Conservation (phyloP, 1,140 invertebrate genomes). For the Heliconius hewitsoni region DNA sequence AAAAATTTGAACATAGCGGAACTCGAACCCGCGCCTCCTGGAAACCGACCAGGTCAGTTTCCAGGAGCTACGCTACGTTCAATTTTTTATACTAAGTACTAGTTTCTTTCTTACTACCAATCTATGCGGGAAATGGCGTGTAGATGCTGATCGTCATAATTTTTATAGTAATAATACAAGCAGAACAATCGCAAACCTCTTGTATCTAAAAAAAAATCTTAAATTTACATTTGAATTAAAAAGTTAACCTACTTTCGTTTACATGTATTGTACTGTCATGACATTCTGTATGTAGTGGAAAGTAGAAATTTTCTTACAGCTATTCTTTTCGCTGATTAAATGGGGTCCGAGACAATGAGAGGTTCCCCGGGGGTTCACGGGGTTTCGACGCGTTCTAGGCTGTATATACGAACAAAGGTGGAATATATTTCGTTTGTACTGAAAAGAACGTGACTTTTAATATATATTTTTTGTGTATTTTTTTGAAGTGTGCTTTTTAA, state of each 20-base stretch:
- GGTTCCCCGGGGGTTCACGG: conserved; percentile 25
- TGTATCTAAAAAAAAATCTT: background rate
- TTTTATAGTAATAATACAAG: background rate
- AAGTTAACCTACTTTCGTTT: conserved; percentile 6
- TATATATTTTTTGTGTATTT: background rate
- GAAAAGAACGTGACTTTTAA: background rate
- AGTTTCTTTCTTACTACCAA: no score
- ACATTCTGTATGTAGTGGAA: background rate
- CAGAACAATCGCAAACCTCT: background rate
- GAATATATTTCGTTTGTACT: conserved; percentile 23
- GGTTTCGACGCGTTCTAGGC: conserved; percentile 32
- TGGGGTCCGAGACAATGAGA: conserved; percentile 32
- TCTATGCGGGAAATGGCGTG: no score
- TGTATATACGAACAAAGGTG: conserved; percentile 29
- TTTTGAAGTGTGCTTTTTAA: background rate
- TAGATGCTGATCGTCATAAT: background rate
- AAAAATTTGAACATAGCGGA: no score
- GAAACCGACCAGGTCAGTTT: no score
- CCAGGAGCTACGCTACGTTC: no score
- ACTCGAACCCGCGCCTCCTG: no score
- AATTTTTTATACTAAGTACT: no score
- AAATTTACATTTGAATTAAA: conserved; percentile 5
- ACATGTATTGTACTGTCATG: conserved; percentile 8
- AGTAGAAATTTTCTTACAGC: conserved; percentile 29
- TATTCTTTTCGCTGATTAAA: conserved; percentile 36